phyloP scores from a whole-genome alignment of 2,113 vertebrate genomes.

The Pachyramphus minor region DNA sequence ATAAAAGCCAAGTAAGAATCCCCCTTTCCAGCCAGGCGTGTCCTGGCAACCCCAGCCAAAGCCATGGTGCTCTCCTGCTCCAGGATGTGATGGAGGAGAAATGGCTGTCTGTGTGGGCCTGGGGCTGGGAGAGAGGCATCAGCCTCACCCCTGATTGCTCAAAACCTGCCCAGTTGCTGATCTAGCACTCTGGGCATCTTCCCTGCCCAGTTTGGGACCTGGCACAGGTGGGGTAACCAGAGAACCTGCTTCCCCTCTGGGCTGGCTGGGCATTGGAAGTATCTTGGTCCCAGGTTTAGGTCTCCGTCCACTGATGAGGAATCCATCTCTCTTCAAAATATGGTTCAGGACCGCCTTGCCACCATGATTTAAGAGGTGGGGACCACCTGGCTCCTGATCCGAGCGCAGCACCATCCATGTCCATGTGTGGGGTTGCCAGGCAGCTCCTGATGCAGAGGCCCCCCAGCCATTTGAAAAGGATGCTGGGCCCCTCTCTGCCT shows the following conservation, averaged over 20 bases:
- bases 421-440: accelerated
- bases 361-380: not conserved
- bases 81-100: not conserved
- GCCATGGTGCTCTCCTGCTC: not conserved
- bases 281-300: not conserved
- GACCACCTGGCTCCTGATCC: not conserved
- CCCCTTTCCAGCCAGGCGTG: not conserved
- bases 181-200: not conserved
- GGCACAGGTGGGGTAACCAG: not conserved
- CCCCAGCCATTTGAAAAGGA: not conserved
- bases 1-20: not conserved
- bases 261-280: not conserved
- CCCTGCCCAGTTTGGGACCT: accelerated
- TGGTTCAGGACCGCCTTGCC: accelerated
- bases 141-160: accelerated
- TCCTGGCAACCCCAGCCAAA: accelerated
- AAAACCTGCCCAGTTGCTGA: not conserved
- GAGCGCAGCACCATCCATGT: accelerated
- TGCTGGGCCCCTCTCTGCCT: not conserved
- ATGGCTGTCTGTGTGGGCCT: not conserved
- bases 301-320: not conserved
- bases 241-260: not conserved
- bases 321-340: not conserved
- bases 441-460: accelerated
- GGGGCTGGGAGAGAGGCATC: accelerated